Base-by-base conservation (phyloP, 1,140 invertebrate genomes). In the Drosophila auraria region DNA sequence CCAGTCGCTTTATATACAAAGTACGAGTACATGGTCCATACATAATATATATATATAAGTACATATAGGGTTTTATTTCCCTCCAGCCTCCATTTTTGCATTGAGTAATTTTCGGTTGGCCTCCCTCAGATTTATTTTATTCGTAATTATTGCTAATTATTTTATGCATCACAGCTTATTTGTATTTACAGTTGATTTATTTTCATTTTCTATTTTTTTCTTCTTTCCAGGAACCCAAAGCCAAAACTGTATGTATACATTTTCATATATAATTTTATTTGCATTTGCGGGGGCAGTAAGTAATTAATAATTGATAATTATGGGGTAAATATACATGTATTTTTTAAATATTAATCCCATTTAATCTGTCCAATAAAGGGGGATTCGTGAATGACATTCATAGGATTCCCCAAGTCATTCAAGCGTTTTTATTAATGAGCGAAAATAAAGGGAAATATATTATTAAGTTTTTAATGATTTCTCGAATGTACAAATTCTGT, bases 211-310 rank as follows among this genome's bases (percentile, higher is more conserved):
- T 72, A 27, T 68, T 56, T 58, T 51, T 72, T 83, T 63, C 66
- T 64, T 70, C 25, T 69, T 87, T 77, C 44, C 91, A 92, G 91
- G 91, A 92, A 87, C 91, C 91, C 75, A 92, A 92, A 90, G 72
- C 84, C 57, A 92, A 92, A 78, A 79, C 86, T 80, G 91, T 92
- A 92, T 59, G 91, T 92, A 91, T 83, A 68, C 23, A 50, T 20
- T 40, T 72, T 60, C 17, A 71, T 7, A 71, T 45, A 47, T 38
- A 44, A 72, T 53, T 73, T 38, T 40, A 20, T 78, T 61, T 44
- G n/a, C 50, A 27, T 40, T 17, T 42, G 23, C 44, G 49, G 40
- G 23, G 50, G 40, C 38, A 57, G 57, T 61, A 56, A 45, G 11
- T 50, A 58, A 49, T 78, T 69, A 61, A 17, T 77, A 30, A 56